Conservation (phyloP, 2,888 invertebrate genomes). For the Melipona bicolor region DNA sequence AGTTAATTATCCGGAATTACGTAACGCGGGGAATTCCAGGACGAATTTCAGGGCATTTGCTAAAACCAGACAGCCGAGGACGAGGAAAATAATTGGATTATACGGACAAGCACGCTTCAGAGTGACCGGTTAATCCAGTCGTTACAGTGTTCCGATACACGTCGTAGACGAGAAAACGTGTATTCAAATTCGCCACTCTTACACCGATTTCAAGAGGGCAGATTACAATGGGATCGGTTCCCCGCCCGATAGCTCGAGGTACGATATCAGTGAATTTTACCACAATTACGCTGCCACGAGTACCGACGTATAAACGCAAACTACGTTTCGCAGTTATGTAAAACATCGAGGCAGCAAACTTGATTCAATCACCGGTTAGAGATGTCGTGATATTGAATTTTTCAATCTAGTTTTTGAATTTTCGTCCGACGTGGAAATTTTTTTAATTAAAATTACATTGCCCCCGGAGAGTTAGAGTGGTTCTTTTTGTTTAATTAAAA, state of each 20-base stretch:
- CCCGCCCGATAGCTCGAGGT: conserved; percentile 1
- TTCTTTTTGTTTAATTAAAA: too few relatives aligned
- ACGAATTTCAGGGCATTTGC: conserved; percentile 62
- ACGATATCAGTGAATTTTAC: not conserved
- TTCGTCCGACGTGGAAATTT: too few relatives aligned
- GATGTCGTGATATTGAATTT: too few relatives aligned
- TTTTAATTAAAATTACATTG: too few relatives aligned
- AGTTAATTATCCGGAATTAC: conserved; percentile 70
- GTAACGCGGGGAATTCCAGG: conserved; percentile 61
- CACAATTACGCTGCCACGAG: not conserved
- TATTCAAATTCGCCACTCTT: conserved; percentile 24
- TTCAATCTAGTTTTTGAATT: too few relatives aligned
- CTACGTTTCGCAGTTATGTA: not conserved
- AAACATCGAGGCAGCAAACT: not conserved
- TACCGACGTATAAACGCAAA: not conserved
- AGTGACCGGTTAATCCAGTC: conserved; percentile 45
- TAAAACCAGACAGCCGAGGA: conserved; percentile 53
- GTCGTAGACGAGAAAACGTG: conserved; percentile 16
- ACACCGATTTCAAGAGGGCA: not conserved
- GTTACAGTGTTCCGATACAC: conserved; percentile 44
- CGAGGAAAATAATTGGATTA: conserved; percentile 73
- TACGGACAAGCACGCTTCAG: conserved; percentile 55
- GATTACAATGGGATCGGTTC: conserved; percentile 17
- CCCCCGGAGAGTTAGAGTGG: too few relatives aligned
- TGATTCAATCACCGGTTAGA: not conserved